A percentile compares a stretch with the other conserved stretches of the same genome.
Evolutionary conservation across 2,113 vertebrate genomes (phyloP).

Genomic region (Tichodroma muraria): DNA sequence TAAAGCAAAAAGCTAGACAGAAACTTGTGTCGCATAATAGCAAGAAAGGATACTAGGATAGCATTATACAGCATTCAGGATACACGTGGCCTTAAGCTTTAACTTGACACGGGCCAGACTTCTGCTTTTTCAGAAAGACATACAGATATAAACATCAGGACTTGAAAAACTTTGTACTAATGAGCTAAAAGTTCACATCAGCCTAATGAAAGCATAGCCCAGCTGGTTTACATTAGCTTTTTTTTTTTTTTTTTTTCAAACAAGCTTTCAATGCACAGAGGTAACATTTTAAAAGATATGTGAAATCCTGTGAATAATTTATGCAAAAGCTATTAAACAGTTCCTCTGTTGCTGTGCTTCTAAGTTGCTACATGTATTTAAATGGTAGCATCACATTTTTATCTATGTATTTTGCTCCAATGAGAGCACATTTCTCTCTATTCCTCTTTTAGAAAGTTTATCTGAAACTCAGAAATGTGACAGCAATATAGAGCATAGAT

Average conservation of each 20-base stretch:
- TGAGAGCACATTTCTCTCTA: neutral
- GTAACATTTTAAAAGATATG: neutral
- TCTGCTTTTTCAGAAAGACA: neutral
- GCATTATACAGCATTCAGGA: neutral
- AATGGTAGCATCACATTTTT: neutral
- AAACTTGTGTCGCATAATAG: neutral
- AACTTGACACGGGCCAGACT: neutral
- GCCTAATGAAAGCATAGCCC: neutral
- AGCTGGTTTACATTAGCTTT: neutral
- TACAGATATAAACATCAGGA: neutral
- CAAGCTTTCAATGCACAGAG: neutral
- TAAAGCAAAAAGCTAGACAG: neutral
- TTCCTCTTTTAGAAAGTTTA: neutral
- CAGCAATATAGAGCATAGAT: neutral
- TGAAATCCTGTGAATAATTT: neutral
- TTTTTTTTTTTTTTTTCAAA: neutral
- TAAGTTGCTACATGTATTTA: neutral
- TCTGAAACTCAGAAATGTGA: neutral
- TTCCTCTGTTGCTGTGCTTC: neutral
- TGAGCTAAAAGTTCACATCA: neutral
- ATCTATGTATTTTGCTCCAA: neutral
- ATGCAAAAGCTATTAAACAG: neutral
- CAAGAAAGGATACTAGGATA: neutral
- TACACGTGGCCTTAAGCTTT: neutral
- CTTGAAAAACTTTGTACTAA: neutral